phyloP scores from a whole-genome alignment of 2,888 invertebrate species.

The Salticus scenicus region DNA sequence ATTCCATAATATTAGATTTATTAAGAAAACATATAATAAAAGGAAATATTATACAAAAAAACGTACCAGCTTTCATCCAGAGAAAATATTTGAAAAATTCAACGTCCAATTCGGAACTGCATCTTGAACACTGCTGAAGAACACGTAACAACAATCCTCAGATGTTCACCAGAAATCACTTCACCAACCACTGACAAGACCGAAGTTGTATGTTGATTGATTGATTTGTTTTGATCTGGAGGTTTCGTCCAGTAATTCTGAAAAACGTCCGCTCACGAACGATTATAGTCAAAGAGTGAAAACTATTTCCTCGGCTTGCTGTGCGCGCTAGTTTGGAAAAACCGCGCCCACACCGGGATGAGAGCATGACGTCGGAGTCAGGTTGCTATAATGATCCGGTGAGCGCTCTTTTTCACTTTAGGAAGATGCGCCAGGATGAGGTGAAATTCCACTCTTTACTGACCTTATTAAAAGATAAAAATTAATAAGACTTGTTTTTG shows the following conservation, averaged over 20 bases:
- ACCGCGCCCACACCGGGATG: conserved; percentile 7
- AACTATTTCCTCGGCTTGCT: conserved; percentile 44
- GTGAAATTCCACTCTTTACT: too few relatives aligned
- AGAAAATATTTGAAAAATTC: neutral
- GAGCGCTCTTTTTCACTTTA: neutral
- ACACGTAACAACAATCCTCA: conserved; percentile 25
- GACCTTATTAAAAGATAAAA: too few relatives aligned
- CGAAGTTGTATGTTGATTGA: neutral
- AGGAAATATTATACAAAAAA: too few relatives aligned
- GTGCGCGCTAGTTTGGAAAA: neutral
- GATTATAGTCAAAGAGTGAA: conserved; percentile 59
- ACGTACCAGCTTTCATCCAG: neutral
- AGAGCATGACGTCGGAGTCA: neutral
- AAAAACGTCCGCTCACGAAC: conserved; percentile 44
- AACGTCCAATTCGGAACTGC: neutral
- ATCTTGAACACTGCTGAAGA: conserved; percentile 19
- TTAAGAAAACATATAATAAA: too few relatives aligned
- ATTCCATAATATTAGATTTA: too few relatives aligned
- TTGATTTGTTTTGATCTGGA: neutral
- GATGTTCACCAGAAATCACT: conserved; percentile 11
- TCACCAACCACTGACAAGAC: neutral
- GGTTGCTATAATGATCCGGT: neutral
- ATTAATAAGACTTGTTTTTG: too few relatives aligned
- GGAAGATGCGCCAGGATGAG: too few relatives aligned
- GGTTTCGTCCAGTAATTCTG: neutral